Evolutionary conservation across 2,888 invertebrate genomes (phyloP).

Genomic region (Acheta domesticus): DNA sequence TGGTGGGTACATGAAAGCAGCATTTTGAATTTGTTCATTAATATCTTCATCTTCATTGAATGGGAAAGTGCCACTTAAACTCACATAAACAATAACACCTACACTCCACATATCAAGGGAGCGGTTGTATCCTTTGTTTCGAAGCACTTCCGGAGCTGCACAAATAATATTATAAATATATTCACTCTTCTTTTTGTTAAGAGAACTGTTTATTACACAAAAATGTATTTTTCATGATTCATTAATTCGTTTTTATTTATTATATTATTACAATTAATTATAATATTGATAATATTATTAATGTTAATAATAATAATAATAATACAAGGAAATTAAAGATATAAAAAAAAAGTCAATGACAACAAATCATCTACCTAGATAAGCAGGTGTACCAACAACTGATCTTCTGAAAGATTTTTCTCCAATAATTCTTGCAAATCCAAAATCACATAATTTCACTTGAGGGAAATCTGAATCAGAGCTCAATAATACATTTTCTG

Average conservation of each 20-base stretch:
- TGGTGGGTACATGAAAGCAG: constrained; percentile 99
- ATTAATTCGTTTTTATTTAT: background rate
- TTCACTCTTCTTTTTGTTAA: background rate
- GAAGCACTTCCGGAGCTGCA: constrained; percentile 93
- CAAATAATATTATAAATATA: constrained; percentile 27
- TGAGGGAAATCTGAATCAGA: constrained; percentile 94
- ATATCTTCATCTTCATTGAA: constrained; percentile 99
- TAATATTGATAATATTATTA: too few species aligned
- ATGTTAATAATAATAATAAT: too few species aligned
- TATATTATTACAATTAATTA: too few species aligned
- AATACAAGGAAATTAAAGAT: too few species aligned
- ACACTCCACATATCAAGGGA: constrained; percentile 99
- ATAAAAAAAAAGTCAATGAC: too few species aligned
- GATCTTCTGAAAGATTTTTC: constrained; percentile 97
- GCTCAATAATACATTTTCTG: constrained; percentile 95
- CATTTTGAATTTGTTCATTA: constrained; percentile 98
- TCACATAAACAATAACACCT: constrained; percentile 98
- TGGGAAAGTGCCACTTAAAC: constrained; percentile 96
- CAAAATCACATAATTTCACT: constrained; percentile 98
- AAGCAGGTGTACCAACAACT: constrained; percentile 98
- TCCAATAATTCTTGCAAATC: constrained; percentile 97
- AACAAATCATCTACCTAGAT: constrained; percentile 63
- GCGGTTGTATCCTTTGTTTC: constrained; percentile 98
- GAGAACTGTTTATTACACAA: background rate
- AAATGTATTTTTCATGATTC: background rate